phyloP scores from a whole-genome alignment of 2,888 invertebrate genomes.

The Troides helena region DNA sequence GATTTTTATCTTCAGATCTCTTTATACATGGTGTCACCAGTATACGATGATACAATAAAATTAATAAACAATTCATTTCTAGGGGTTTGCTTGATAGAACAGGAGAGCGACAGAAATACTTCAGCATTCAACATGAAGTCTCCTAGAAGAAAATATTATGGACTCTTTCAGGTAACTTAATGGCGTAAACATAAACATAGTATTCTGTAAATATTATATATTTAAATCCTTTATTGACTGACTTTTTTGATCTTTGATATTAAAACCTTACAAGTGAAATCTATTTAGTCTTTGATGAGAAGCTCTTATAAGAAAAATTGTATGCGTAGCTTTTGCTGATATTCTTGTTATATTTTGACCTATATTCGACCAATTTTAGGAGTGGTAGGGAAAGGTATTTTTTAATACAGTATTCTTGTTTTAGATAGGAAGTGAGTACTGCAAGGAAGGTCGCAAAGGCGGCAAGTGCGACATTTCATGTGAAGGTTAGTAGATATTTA shows the following conservation, averaged over 20 bases:
- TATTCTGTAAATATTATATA: not conserved
- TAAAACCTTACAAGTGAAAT: too few relatives aligned
- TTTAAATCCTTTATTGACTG: too few relatives aligned
- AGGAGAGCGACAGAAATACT: constrained; percentile 70
- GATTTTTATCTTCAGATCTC: too few relatives aligned
- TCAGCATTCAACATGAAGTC: constrained; percentile 56
- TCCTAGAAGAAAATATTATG: constrained; percentile 65
- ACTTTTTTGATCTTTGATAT: too few relatives aligned
- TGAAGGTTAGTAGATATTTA: constrained; percentile 56
- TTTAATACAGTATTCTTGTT: constrained; percentile 36
- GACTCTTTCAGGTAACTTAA: constrained; percentile 66
- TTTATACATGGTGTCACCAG: not conserved
- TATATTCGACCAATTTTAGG: too few relatives aligned
- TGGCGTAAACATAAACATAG: not conserved
- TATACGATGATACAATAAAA: too few relatives aligned
- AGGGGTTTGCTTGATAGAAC: constrained; percentile 76
- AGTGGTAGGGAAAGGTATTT: not conserved
- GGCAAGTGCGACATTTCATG: constrained; percentile 72
- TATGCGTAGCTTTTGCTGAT: too few relatives aligned
- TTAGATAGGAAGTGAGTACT: constrained; percentile 76
- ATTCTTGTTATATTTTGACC: too few relatives aligned
- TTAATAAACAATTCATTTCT: constrained; percentile 30
- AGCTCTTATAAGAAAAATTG: too few relatives aligned
- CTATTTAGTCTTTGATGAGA: too few relatives aligned
- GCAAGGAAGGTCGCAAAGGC: constrained; percentile 73